A percentile compares a stretch with the other conserved stretches of the same genome.
Conservation (phyloP, 2,113 vertebrate species). For the Silurus meridionalis region DNA sequence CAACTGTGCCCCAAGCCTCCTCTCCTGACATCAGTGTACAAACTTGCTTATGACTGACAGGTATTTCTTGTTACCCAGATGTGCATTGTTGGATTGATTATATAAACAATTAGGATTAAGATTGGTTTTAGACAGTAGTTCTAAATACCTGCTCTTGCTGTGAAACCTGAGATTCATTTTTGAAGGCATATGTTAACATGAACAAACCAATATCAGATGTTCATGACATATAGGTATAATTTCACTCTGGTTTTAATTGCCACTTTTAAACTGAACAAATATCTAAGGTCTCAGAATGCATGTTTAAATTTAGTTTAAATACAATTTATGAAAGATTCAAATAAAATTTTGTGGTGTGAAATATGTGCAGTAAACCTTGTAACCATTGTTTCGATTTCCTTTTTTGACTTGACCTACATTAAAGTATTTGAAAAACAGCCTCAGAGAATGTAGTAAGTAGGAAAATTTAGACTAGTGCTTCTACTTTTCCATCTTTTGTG, state of each 20-base stretch:
- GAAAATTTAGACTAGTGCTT: slow-evolving; percentile 8
- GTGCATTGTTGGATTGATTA: background rate
- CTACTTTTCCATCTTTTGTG: slow-evolving; percentile 41
- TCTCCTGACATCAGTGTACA: background rate
- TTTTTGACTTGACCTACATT: slow-evolving; percentile 55
- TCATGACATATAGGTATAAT: background rate
- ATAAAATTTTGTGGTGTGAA: background rate
- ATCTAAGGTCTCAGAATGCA: background rate
- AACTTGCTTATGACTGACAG: background rate
- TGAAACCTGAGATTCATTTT: background rate
- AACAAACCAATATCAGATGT: background rate
- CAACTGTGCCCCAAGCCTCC: background rate
- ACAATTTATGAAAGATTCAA: background rate
- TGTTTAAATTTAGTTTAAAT: background rate
- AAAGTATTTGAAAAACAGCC: slow-evolving; percentile 68
- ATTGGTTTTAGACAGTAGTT: background rate
- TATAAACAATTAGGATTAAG: too few species aligned
- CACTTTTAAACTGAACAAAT: slow-evolving; percentile 10
- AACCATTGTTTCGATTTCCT: background rate
- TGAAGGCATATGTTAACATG: background rate
- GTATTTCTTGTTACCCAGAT: background rate
- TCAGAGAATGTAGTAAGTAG: slow-evolving; percentile 68
- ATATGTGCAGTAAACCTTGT: background rate
- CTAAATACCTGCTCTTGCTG: background rate
- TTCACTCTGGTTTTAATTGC: background rate